Conservation (phyloP, 2,797 vertebrate genomes). For the Helarctos malayanus region DNA sequence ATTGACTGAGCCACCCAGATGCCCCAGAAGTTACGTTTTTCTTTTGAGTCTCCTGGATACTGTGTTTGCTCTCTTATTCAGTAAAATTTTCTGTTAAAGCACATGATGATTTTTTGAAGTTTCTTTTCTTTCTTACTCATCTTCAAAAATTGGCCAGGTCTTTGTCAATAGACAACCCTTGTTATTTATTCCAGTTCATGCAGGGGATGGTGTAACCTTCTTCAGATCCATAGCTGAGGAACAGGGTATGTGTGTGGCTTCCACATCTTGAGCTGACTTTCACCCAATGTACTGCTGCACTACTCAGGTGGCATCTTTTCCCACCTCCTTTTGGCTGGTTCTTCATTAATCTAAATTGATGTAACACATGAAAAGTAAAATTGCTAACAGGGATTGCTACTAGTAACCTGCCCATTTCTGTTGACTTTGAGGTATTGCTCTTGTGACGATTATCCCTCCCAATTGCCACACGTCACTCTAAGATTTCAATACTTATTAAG, state of each 20-base stretch:
- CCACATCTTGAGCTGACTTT: neutral
- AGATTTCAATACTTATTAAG: neutral
- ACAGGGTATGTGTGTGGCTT: no score
- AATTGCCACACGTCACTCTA: neutral
- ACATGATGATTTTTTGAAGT: neutral
- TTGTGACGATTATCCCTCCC: neutral
- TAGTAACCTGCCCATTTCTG: neutral
- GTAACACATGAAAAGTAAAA: neutral
- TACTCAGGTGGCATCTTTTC: neutral
- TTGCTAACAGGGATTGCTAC: neutral
- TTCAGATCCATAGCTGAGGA: neutral
- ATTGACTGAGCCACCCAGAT: neutral
- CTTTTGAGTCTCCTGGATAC: neutral
- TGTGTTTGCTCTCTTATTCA: neutral
- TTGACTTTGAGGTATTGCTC: neutral
- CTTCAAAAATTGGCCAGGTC: neutral
- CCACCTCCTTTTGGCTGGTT: neutral
- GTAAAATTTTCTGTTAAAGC: neutral
- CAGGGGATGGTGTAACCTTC: neutral
- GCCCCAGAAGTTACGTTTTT: neutral
- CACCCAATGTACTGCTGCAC: fast-evolving
- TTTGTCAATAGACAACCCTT: neutral
- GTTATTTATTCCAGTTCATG: neutral
- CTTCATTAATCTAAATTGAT: neutral
- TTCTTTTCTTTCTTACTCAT: neutral